Conservation (phyloP, 1,140 invertebrate genomes). For the Magallana angulata region DNA sequence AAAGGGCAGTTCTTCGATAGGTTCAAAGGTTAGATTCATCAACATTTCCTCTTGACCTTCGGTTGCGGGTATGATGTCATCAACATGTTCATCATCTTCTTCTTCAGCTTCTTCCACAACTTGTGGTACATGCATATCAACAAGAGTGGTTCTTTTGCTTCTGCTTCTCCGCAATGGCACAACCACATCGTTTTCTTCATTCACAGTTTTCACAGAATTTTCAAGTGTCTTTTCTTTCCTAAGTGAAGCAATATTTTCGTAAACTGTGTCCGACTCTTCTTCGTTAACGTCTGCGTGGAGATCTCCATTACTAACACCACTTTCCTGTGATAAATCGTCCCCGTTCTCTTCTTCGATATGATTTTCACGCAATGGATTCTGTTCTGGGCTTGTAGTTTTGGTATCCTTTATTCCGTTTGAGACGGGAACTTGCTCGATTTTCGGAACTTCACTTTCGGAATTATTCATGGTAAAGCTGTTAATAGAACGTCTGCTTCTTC, state of each 20-base stretch:
- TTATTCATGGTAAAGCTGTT: neutral
- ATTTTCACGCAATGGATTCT: neutral
- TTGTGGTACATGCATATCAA: neutral
- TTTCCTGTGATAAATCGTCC: neutral
- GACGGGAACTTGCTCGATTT: neutral
- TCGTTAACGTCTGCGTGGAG: neutral
- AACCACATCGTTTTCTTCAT: neutral
- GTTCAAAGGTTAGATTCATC: conserved; percentile 17
- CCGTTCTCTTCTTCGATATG: neutral
- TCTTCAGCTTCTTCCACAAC: neutral
- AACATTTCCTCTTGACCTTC: neutral
- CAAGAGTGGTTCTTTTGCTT: neutral
- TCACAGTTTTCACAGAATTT: neutral
- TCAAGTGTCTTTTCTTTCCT: neutral
- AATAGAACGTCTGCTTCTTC: conserved; percentile 10
- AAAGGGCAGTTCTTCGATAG: conserved; percentile 9
- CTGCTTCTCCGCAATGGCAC: neutral
- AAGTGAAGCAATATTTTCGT: neutral
- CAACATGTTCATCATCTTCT: neutral
- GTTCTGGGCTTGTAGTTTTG: neutral
- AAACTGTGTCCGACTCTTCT: neutral
- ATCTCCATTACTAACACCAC: neutral
- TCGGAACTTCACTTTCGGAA: neutral
- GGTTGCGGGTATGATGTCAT: neutral
- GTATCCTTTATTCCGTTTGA: neutral